Conservation (phyloP, 2,797 vertebrate species). For the Neostethus bicornis region DNA sequence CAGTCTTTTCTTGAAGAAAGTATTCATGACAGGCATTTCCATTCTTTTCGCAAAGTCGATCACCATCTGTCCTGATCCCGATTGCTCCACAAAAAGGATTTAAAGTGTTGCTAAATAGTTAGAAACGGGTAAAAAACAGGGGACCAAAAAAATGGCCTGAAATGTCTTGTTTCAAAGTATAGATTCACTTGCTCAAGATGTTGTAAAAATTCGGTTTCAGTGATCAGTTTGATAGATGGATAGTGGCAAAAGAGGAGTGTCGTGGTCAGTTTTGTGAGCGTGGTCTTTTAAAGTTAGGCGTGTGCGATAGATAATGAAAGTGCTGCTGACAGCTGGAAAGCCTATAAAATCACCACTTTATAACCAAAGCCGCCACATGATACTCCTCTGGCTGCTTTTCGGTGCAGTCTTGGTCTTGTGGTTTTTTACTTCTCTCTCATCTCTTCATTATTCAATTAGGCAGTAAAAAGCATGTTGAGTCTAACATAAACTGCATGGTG, state of each 20-base stretch:
- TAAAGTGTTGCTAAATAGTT: constrained; percentile 44
- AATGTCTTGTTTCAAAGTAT: constrained; percentile 34
- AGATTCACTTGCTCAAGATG: constrained; percentile 40
- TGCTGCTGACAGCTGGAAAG: constrained; percentile 46
- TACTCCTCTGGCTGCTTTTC: constrained; percentile 52
- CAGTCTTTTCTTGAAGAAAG: too few species aligned
- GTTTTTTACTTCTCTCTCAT: constrained; percentile 61
- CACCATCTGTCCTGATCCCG: too few species aligned
- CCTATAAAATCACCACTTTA: constrained; percentile 40
- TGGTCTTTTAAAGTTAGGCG: constrained; percentile 24
- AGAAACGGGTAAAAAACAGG: constrained; percentile 46
- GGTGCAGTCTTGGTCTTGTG: constrained; percentile 49
- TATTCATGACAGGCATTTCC: too few species aligned
- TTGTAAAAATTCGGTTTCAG: constrained; percentile 24
- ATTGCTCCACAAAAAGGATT: too few species aligned
- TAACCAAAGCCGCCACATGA: constrained; percentile 57
- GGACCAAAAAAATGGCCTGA: constrained; percentile 46
- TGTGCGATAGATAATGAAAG: constrained; percentile 37
- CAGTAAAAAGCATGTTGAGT: constrained; percentile 68
- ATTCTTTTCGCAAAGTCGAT: too few species aligned
- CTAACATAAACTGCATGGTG: constrained; percentile 49
- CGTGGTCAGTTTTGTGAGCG: constrained; percentile 4
- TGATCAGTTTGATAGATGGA: constrained; percentile 37
- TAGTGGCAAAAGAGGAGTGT: constrained; percentile 22
- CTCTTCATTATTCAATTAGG: constrained; percentile 78